Base-by-base conservation (phyloP, 1,140 invertebrate species). In the Euschistus heros region DNA sequence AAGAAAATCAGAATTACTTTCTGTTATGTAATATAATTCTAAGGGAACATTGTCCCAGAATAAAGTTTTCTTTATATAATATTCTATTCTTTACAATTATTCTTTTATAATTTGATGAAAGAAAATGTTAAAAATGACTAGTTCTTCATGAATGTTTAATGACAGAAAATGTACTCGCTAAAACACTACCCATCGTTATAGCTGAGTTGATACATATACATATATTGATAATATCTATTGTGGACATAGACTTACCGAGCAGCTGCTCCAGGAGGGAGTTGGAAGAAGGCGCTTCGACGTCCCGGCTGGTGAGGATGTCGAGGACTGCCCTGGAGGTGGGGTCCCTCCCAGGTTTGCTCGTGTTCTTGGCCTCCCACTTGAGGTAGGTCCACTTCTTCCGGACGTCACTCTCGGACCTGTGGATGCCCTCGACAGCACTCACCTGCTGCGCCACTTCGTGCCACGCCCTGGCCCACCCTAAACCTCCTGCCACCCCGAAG, bases 311-410 rank as follows among this genome's bases (percentile, higher is more conserved):
- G 22, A 71, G 63, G 26, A 72, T 69, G 67, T 73, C 66, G 52
- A 72, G 63, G 7, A 73, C 68, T 0, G 68, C 68, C 17, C 69
- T 64, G 22, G 66, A 68, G 4, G 70, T 71, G 0, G 71, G 68
- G 57, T 70, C 69, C 20, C 70, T 33, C 0, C 69, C 68, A n/a
- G 71, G 70, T 46, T 72, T 70, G 65, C 67, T 68, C 22, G 71
- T 72, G 66, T 71, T 71, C 62, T 71, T 72, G 17, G 70, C 71
- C 59, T 70, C 69, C 70, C 71, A 71, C 47, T 72, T 72, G 33
- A 72, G 68, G 59, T 72, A 72, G 18, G 71, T 71, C 71, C 71
- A 72, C 47, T 72, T 72, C 64, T 72, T 72, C 14, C 71, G 62
- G 14, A 71, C 70, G 62, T 72, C 71, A 14, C 67, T 62, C 55